Conservation (phyloP, 2,888 invertebrate species). For the Hofmannophila pseudospretella region DNA sequence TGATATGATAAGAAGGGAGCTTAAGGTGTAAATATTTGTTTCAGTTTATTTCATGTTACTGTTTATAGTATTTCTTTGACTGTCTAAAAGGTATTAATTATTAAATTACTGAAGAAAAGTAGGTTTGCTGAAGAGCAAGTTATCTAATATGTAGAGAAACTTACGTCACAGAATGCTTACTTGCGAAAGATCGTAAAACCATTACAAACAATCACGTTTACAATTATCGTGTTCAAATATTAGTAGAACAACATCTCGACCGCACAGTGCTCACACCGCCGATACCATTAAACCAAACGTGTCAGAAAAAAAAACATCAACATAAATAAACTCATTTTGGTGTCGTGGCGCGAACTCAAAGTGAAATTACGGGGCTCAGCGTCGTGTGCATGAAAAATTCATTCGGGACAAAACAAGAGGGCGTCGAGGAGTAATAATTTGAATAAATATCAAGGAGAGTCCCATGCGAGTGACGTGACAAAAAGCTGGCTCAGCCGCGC, state of each 20-base stretch:
- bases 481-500: conserved; percentile 61
- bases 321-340: conserved; percentile 66
- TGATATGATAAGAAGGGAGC: neutral
- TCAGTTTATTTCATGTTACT: neutral
- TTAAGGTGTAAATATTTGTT: neutral
- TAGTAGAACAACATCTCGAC: conserved; percentile 38
- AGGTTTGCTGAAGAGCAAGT: no score
- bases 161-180: no score
- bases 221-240: conserved; percentile 46
- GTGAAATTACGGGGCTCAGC: conserved; percentile 70
- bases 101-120: no score
- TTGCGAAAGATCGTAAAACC: no score
- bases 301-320: conserved; percentile 46
- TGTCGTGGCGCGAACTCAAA: conserved; percentile 62
- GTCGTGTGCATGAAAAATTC: conserved; percentile 76
- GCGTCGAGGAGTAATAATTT: conserved; percentile 71
- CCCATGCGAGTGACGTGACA: conserved; percentile 63
- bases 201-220: conserved; percentile 5
- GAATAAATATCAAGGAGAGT: conserved; percentile 68
- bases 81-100: no score
- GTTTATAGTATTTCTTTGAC: no score
- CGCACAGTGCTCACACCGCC: conserved; percentile 18
- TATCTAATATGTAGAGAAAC: no score
- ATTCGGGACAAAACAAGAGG: conserved; percentile 69
- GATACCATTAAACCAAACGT: conserved; percentile 43